Base-by-base conservation (phyloP, 2,797 vertebrate species). In the Diplodus puntazzo region DNA sequence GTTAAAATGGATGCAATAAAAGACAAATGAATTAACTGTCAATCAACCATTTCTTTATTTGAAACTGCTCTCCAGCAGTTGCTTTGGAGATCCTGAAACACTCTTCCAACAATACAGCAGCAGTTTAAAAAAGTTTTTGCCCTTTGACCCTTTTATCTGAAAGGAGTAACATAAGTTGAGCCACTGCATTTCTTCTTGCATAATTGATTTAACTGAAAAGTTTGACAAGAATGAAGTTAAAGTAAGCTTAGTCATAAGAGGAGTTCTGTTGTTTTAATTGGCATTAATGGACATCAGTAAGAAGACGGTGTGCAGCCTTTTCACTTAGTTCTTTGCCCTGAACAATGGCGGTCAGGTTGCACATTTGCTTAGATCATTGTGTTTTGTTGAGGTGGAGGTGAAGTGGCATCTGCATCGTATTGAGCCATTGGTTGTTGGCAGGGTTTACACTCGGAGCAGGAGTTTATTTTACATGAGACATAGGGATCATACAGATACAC, bases 401-500 rank as follows among this genome's bases (percentile, higher is more conserved):
- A 75, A 53, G 60, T 39, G 18, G 50, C 16, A 3, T 45, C 42
- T 52, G 68, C 21, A 17, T 50, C 30, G 14, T 16, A 54, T n/a
- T 45, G 23, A 64, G 27, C 46, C 39, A 23, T 11, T 18, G n/a
- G 43, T 18, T 6, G n/a, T 39, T n/a, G 12, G 14, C 17, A 4
- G 5, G 46, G 61, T n/a, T 16, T 12, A 54, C 61, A 12, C 20
- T n/a, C 17, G 10, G 27, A 62, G 20, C n/a, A 55, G 21, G 67
- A 60, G 62, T 73, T 67, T 61, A 23, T 59, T 27, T 52, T 46
- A 18, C 53, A 27, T 25, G 16, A 53, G 27, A 77, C 30, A 12
- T 5, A 39, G 14, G 42, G 11, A 59, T 78, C 58, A 30, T 18
- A 17, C 80, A 53, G 34, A 58, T 55, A 21, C 45, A 18, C 58